These are phyloP conservation scores for Corynorhinus townsendii DNA, from an alignment of 2,113 vertebrate species.

Conservation along the genomic window DNA sequence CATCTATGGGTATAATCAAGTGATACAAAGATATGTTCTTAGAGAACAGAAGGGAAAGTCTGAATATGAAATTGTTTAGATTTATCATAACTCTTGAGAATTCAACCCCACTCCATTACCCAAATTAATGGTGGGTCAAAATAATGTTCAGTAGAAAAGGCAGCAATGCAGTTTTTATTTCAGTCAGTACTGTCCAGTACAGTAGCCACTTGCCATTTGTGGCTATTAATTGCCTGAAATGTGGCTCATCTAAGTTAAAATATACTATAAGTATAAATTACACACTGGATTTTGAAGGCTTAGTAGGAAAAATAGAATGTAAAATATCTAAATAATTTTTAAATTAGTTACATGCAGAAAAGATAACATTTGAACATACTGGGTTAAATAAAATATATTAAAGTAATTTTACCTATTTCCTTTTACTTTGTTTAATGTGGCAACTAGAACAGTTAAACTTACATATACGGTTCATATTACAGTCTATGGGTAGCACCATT, in stretches of 20 bases:
- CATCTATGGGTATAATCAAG: not conserved
- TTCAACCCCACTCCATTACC: not conserved
- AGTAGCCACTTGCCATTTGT: not conserved
- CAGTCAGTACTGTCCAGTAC: not conserved
- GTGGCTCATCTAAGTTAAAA: not conserved
- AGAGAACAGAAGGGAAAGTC: not conserved
- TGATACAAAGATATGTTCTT: not conserved
- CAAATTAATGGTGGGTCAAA: not conserved
- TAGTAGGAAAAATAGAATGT: not conserved
- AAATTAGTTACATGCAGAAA: slow-evolving; percentile 7
- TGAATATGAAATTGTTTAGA: not conserved
- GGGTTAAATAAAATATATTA: not conserved
- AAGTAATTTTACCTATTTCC: not conserved
- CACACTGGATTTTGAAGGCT: not conserved
- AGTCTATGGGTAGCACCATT: not conserved
- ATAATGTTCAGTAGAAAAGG: not conserved
- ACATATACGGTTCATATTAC: not conserved
- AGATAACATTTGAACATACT: not conserved
- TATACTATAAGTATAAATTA: not conserved
- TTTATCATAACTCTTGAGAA: not conserved
- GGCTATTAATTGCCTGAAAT: not conserved
- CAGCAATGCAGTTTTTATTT: not conserved
- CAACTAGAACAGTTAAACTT: slow-evolving; percentile 2
- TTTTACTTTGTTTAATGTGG: not conserved
- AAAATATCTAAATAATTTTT: not conserved